Evolutionary conservation across 1,140 invertebrate genomes (phyloP), one percentile per base, ranked within the genome.

Genomic region (Rhagoletis zephyria): DNA sequence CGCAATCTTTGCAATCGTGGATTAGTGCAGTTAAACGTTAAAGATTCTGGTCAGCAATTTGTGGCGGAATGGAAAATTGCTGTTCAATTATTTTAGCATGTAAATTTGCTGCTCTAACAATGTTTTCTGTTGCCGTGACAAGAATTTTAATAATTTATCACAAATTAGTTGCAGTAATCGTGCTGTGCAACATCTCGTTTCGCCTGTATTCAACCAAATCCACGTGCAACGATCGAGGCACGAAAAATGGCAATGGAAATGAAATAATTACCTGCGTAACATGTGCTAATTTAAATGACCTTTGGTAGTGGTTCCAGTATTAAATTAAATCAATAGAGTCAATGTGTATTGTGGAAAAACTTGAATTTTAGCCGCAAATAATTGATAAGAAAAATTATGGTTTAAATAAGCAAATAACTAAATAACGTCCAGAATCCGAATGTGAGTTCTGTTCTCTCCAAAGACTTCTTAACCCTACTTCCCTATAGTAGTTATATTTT

Each of bases 31-130:
- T 85, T 85, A 85, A 30, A 81, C 74, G 45, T 59, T 63, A 63
- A 85, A 85, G 60, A 85, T 61, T 85, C 85, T 85, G 85, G 56
- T 85, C 85, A 63, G 60, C 85, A 85, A 85, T 85, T 85, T 85
- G 85, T 63, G 85, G 85, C 42, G 61, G 63, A 87, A 87, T 87
- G 86, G 86, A 64, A 67, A 67, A 87, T 87, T 87, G 86, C 45
- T 87, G 86, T 87, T 87, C 86, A 87, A 87, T 87, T 87, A 87
- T 67, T 87, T 87, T 51, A 67, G 63, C 61, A 64, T 87, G 86
- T 87, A 87, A 87, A 87, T 87, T 65, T 87, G 86, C 45, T 70
- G 86, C 61, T 65, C 59, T 64, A 65, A 87, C 85, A 85, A 85
- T 85, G 85, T 85, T 85, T 85, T 45, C 85, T 85, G 85, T 63